These are phyloP conservation scores for Sabatieria punctata DNA, from an alignment of 2,888 invertebrate genomes.

Conservation along the genomic window DNA sequence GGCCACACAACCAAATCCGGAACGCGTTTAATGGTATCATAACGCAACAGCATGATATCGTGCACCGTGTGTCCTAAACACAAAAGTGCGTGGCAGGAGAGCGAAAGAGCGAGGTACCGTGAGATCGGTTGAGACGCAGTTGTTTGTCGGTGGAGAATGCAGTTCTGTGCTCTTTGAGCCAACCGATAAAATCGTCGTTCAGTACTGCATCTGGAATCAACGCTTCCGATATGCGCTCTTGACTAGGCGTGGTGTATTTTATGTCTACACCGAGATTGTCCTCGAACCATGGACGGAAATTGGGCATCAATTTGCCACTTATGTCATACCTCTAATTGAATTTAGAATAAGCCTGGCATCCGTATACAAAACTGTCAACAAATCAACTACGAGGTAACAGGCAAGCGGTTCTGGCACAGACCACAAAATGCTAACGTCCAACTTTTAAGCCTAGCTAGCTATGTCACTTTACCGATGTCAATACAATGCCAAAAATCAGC, in stretches of 20 bases:
- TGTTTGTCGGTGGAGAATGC: constrained; percentile 57
- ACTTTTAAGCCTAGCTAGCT: too few species aligned
- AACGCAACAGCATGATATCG: constrained; percentile 61
- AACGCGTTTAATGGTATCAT: constrained; percentile 55
- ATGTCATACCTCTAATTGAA: constrained; percentile 34
- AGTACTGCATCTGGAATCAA: constrained; percentile 62
- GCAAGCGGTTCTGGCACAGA: too few species aligned
- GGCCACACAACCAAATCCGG: constrained; percentile 93
- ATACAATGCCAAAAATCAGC: too few species aligned
- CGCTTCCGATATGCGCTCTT: constrained; percentile 33
- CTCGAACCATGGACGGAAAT: constrained; percentile 61
- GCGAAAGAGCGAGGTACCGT: constrained; percentile 14
- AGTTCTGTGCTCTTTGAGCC: constrained; percentile 64
- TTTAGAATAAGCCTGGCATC: too few species aligned
- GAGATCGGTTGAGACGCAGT: constrained; percentile 21
- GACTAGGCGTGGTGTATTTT: constrained; percentile 17
- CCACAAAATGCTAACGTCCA: too few species aligned
- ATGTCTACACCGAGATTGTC: constrained; percentile 49
- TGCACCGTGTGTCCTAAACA: constrained; percentile 56
- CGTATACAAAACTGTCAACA: background rate
- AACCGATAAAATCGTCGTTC: constrained; percentile 63
- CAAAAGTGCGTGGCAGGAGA: constrained; percentile 3
- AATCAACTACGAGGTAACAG: too few species aligned
- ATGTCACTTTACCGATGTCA: too few species aligned
- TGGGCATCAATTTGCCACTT: constrained; percentile 47